Conservation (phyloP, 1,140 invertebrate species). For the Drosophila saltans region DNA sequence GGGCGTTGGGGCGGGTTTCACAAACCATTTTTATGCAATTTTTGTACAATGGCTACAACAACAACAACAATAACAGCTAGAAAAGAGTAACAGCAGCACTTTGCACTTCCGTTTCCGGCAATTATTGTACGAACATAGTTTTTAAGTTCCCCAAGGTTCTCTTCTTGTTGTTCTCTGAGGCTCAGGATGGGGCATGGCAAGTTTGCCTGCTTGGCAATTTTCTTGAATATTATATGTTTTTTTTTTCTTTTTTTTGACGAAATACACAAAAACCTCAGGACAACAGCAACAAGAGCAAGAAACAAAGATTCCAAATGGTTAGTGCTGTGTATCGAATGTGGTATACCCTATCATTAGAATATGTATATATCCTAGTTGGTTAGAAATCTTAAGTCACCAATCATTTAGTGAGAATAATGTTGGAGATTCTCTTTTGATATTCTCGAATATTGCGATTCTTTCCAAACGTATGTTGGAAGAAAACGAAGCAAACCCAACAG, state of each 20-base stretch:
- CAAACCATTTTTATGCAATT: slow-evolving; percentile 64
- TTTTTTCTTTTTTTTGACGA: slow-evolving; percentile 4
- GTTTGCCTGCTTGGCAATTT: slow-evolving; percentile 46
- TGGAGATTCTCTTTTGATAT: too few relatives aligned
- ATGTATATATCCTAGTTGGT: neutral
- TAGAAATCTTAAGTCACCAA: neutral
- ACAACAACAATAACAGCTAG: slow-evolving; percentile 30
- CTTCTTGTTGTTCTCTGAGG: neutral
- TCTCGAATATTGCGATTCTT: too few relatives aligned
- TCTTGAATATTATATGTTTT: slow-evolving; percentile 46
- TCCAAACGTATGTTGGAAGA: too few relatives aligned
- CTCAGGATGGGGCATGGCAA: neutral
- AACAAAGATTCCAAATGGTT: neutral
- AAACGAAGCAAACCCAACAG: neutral
- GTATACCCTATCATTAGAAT: neutral
- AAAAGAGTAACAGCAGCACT: slow-evolving; percentile 59
- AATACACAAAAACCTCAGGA: slow-evolving; percentile 22
- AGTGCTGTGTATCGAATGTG: neutral
- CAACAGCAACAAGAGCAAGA: neutral
- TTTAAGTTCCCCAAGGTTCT: slow-evolving; percentile 34
- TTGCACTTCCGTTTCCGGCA: slow-evolving; percentile 80
- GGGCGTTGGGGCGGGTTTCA: neutral
- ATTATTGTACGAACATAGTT: slow-evolving; percentile 58
- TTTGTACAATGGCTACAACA: slow-evolving; percentile 31
- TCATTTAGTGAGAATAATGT: too few relatives aligned